A percentile compares a stretch with the other conserved stretches of the same genome.
Evolutionary conservation across 2,113 vertebrate genomes (phyloP).

Genomic region (Pteruthius melanotis): DNA sequence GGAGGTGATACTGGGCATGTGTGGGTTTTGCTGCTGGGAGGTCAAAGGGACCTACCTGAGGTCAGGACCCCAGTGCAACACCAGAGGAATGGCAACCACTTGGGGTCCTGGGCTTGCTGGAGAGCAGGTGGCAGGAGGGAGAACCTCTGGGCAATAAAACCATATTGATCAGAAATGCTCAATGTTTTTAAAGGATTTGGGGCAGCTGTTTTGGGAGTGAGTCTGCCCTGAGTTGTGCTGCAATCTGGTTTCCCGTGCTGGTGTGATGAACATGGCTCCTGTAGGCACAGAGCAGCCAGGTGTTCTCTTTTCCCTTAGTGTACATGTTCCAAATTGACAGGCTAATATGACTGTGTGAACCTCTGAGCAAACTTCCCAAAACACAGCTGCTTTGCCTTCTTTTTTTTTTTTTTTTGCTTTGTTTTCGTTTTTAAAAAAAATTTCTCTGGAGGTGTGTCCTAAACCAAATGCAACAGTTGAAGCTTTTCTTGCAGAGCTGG

Average conservation of each 20-base stretch:
- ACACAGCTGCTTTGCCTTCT: not conserved
- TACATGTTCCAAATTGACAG: accelerated
- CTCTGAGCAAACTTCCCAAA: not conserved
- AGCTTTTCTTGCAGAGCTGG: not conserved
- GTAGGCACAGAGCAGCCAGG: not conserved
- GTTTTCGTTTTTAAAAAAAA: not conserved
- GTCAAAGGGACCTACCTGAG: not conserved
- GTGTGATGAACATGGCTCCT: accelerated
- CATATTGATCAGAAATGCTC: accelerated
- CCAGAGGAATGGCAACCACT: not conserved
- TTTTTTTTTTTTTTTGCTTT: too few species aligned
- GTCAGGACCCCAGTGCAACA: accelerated
- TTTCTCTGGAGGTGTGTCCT: not conserved
- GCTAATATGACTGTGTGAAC: accelerated
- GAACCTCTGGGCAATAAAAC: not conserved
- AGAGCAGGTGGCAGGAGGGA: not conserved
- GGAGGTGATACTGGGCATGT: accelerated
- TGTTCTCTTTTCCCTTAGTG: too few species aligned
- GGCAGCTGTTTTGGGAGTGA: not conserved
- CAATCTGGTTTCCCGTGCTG: not conserved
- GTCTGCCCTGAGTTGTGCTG: not conserved
- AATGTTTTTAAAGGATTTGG: not conserved
- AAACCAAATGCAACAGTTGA: not conserved
- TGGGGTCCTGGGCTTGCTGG: accelerated
- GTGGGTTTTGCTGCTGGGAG: not conserved